Conservation (phyloP, 2,888 invertebrate species). For the Nomada ferruginata region DNA sequence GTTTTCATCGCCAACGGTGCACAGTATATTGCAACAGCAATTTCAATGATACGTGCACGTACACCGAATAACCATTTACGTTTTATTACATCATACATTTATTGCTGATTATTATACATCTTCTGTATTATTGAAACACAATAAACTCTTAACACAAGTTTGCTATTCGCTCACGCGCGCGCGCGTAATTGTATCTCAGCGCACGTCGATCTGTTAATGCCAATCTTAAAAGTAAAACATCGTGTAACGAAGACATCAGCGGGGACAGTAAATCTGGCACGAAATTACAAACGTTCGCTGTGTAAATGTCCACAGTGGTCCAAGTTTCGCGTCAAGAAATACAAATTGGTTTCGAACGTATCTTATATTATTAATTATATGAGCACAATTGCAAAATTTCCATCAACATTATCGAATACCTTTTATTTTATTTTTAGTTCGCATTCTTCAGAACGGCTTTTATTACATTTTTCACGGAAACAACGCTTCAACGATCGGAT, state of each 20-base stretch:
- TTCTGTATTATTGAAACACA: neutral
- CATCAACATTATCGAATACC: neutral
- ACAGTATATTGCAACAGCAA: neutral
- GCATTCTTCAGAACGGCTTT: too few species aligned
- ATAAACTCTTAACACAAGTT: neutral
- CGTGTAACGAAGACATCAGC: neutral
- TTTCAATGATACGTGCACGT: neutral
- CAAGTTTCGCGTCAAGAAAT: neutral
- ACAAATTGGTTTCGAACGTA: too few species aligned
- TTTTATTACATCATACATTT: neutral
- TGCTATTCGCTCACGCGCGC: neutral
- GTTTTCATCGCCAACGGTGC: too few species aligned
- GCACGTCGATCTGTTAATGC: neutral
- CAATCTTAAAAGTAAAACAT: conserved; percentile 1
- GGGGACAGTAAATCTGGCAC: neutral
- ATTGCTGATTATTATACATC: neutral
- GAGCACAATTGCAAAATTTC: too few species aligned
- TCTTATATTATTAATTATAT: too few species aligned
- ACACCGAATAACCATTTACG: neutral
- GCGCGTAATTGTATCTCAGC: conserved; percentile 1
- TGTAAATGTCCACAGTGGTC: neutral
- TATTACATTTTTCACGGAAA: neutral
- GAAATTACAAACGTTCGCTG: neutral
- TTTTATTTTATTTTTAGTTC: neutral
- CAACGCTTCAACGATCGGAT: neutral